A percentile compares a stretch with the other conserved stretches of the same genome.
Evolutionary conservation across 2,113 vertebrate species (phyloP).

Genomic region (Caloenas nicobarica): DNA sequence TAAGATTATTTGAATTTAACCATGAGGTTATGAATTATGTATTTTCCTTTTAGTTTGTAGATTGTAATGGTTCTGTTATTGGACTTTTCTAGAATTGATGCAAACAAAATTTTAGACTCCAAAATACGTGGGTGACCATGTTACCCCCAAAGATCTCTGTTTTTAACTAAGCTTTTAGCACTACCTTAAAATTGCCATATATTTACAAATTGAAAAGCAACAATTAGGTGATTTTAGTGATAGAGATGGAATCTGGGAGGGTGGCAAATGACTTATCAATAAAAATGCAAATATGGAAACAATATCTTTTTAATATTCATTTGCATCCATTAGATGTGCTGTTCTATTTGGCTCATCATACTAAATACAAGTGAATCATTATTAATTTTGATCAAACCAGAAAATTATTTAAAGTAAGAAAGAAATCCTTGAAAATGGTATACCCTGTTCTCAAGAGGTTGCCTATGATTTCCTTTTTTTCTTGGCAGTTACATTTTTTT

Average conservation of each 20-base stretch:
- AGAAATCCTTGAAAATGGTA: not conserved
- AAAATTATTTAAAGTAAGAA: not conserved
- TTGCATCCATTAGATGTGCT: not conserved
- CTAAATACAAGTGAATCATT: not conserved
- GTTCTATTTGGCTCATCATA: not conserved
- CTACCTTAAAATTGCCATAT: not conserved
- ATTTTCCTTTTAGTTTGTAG: not conserved
- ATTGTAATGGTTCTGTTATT: not conserved
- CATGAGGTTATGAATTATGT: not conserved
- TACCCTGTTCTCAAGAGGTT: not conserved
- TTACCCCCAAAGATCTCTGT: not conserved
- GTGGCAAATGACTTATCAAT: not conserved
- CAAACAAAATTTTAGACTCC: not conserved
- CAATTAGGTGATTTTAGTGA: not conserved
- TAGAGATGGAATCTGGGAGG: not conserved
- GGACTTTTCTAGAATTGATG: not conserved
- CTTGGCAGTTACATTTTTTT: not conserved
- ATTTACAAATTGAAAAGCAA: not conserved
- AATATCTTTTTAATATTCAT: not conserved
- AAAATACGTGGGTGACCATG: not conserved
- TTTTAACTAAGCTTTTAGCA: not conserved
- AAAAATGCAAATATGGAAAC: not conserved
- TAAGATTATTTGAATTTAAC: not conserved
- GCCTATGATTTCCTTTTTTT: not conserved
- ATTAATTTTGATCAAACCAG: not conserved